Percentiles rank a stretch among this genome's conserved stretches.
Evolutionary conservation across 2,888 invertebrate genomes (phyloP).

Genomic region (Cryptus viduatorius): DNA sequence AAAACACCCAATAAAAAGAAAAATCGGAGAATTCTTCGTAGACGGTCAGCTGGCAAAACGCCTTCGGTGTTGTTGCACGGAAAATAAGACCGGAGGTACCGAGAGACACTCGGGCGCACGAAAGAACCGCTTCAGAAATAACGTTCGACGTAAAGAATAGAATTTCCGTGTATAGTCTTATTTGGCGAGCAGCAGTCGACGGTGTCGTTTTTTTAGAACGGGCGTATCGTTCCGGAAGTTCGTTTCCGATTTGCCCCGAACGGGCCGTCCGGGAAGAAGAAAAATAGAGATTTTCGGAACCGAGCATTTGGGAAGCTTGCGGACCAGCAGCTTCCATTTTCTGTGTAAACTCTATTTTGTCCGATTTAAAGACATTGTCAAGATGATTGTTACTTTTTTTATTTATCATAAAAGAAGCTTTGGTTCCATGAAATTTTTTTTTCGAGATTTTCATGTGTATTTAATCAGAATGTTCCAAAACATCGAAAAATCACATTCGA

Average conservation of each 20-base stretch:
- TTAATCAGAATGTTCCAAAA: too few species aligned
- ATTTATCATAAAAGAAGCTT: too few species aligned
- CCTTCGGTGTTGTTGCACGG: not conserved
- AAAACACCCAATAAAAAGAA: not conserved
- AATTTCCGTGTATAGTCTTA: constrained; percentile 51
- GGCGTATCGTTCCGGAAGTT: constrained; percentile 44
- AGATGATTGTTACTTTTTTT: too few species aligned
- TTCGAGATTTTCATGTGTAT: too few species aligned
- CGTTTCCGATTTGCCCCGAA: constrained; percentile 50
- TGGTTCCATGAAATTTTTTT: too few species aligned
- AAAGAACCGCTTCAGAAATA: constrained; percentile 32
- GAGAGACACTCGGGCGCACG: too few species aligned
- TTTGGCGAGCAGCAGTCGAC: constrained; percentile 19
- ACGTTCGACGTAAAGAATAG: constrained; percentile 47
- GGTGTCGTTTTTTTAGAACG: constrained; percentile 17
- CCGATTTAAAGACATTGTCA: not conserved
- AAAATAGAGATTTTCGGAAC: constrained; percentile 29
- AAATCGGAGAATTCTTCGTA: not conserved
- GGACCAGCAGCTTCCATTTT: not conserved
- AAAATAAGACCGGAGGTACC: not conserved
- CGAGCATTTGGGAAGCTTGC: not conserved
- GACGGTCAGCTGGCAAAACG: constrained; percentile 24
- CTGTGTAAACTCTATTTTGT: not conserved
- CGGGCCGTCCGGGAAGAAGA: constrained; percentile 25
- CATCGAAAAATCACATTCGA: too few species aligned